A percentile compares a stretch with the other conserved stretches of the same genome.
These are phyloP conservation scores for Oxytorus armatus DNA, from an alignment of 2,888 invertebrate genomes.

Conservation along the genomic window DNA sequence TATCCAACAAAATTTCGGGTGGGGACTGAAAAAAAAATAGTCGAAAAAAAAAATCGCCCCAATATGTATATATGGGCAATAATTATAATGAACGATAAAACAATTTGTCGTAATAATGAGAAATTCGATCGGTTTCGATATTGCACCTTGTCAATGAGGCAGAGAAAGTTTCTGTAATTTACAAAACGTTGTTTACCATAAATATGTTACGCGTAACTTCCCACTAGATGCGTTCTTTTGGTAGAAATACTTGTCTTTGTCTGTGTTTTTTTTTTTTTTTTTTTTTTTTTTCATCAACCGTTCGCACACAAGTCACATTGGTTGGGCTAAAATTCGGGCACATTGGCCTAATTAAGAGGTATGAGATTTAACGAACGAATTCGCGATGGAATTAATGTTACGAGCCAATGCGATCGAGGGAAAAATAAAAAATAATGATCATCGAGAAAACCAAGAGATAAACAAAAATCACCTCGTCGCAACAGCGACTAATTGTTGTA, in stretches of 20 bases:
- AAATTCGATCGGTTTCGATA: conserved; percentile 34
- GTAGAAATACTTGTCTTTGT: conserved; percentile 36
- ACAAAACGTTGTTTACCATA: neutral
- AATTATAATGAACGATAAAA: conserved; percentile 29
- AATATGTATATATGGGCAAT: conserved; percentile 28
- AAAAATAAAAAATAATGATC: neutral
- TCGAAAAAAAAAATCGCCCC: too few species aligned
- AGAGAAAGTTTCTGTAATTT: neutral
- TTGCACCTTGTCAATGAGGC: conserved; percentile 9
- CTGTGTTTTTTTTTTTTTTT: too few species aligned
- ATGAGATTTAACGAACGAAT: conserved; percentile 19
- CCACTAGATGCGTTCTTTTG: conserved; percentile 11
- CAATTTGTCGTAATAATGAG: conserved; percentile 23
- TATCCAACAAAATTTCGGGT: too few species aligned
- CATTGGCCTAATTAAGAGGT: conserved; percentile 60
- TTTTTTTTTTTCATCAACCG: conserved; percentile 17
- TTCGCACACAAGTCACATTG: conserved; percentile 49
- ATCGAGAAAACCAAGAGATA: neutral
- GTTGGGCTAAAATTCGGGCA: conserved; percentile 47
- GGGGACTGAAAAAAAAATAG: neutral
- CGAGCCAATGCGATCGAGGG: conserved; percentile 31
- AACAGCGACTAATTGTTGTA: conserved; percentile 58
- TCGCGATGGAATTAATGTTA: conserved; percentile 8
- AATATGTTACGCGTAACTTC: neutral
- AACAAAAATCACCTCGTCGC: conserved; percentile 39